Conservation (phyloP, 2,113 vertebrate genomes). For the Hippolais icterina region DNA sequence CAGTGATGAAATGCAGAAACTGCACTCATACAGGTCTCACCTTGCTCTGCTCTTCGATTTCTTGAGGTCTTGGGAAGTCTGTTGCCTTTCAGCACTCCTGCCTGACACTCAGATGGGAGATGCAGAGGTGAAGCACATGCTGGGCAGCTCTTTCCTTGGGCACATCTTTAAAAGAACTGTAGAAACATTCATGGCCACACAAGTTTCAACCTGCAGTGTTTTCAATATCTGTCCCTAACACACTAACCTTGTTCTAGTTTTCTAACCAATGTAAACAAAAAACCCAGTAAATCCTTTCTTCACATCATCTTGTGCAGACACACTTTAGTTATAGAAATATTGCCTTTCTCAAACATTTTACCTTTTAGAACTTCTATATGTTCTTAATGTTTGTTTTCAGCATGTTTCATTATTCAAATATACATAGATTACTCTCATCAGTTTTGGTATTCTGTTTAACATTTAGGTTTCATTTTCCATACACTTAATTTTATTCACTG, state of each 20-base stretch:
- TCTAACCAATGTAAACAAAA: background rate
- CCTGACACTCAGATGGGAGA: background rate
- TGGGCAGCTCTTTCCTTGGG: background rate
- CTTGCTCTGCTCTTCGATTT: background rate
- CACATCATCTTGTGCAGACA: background rate
- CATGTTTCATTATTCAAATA: background rate
- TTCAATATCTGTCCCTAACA: background rate
- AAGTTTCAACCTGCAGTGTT: background rate
- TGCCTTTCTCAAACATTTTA: background rate
- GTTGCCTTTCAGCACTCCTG: background rate
- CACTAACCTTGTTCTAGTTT: background rate
- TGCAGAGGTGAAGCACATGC: background rate
- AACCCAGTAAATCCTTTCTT: background rate
- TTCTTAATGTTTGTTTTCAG: background rate
- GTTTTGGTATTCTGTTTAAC: background rate
- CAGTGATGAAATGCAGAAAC: background rate
- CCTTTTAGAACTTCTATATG: background rate
- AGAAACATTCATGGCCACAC: background rate
- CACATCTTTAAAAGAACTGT: background rate
- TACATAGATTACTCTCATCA: background rate
- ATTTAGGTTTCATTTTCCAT: background rate
- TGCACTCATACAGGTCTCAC: background rate
- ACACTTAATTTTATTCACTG: background rate
- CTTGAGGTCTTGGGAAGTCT: background rate
- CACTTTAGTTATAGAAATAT: background rate